These are phyloP conservation scores for Petromus typicus DNA, from an alignment of 2,113 vertebrate species.

Conservation along the genomic window DNA sequence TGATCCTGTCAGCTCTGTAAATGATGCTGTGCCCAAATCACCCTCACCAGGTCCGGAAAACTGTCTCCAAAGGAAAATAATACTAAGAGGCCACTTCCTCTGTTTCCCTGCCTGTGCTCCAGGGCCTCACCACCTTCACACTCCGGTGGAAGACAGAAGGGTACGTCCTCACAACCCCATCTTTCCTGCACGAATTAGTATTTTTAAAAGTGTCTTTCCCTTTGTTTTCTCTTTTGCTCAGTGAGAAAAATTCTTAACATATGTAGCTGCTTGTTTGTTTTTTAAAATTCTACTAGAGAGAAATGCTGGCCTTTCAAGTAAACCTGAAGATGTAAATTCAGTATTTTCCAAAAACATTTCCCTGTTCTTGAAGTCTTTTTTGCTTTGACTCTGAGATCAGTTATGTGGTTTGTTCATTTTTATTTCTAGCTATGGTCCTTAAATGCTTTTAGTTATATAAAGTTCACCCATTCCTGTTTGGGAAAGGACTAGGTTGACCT, in stretches of 20 bases:
- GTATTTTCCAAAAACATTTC: background rate
- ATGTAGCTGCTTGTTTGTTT: background rate
- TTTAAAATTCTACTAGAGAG: background rate
- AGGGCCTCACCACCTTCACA: background rate
- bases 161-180: background rate
- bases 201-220: background rate
- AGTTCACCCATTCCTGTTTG: background rate
- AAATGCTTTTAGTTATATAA: constrained; percentile 10
- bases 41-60: background rate
- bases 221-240: background rate
- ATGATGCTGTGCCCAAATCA: background rate
- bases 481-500: background rate
- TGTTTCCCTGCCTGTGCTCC: background rate
- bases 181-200: background rate
- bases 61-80: background rate
- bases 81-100: background rate
- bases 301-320: constrained; percentile 28
- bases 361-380: background rate
- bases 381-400: background rate
- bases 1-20: background rate
- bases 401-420: constrained; percentile 32
- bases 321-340: background rate
- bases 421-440: constrained; percentile 26
- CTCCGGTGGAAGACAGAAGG: background rate
- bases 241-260: background rate